These are phyloP conservation scores for Polylopha cassiicola DNA, from an alignment of 2,888 invertebrate genomes.

Conservation along the genomic window DNA sequence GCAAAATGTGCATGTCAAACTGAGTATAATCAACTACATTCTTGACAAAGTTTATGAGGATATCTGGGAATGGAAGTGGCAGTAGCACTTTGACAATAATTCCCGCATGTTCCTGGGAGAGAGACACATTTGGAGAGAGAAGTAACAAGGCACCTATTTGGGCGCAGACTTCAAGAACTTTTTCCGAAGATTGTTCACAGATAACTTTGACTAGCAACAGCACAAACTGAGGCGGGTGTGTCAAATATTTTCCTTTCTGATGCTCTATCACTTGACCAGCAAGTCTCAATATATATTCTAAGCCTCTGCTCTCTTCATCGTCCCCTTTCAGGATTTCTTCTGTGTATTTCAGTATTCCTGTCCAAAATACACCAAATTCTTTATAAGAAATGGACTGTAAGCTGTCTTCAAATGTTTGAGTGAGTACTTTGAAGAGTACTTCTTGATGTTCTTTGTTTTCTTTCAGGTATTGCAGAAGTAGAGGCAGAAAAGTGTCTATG, in stretches of 20 bases:
- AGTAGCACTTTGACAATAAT: slow-evolving; percentile 81
- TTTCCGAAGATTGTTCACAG: slow-evolving; percentile 62
- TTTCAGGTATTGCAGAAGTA: slow-evolving; percentile 80
- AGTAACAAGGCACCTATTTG: slow-evolving; percentile 79
- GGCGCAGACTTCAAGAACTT: slow-evolving; percentile 64
- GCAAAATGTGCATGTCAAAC: slow-evolving; percentile 85
- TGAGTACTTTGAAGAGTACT: slow-evolving; percentile 80
- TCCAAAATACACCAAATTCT: slow-evolving; percentile 83
- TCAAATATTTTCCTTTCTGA: slow-evolving; percentile 80
- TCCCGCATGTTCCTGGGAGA: slow-evolving; percentile 85
- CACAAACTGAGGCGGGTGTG: slow-evolving; percentile 78
- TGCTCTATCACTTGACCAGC: slow-evolving; percentile 79
- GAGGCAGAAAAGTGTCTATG: slow-evolving; percentile 82
- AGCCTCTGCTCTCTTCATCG: slow-evolving; percentile 46
- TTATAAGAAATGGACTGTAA: slow-evolving; percentile 79
- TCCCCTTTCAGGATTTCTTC: slow-evolving; percentile 56
- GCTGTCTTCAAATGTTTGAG: slow-evolving; percentile 80
- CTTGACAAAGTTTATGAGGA: slow-evolving; percentile 81
- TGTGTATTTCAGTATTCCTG: slow-evolving; percentile 51
- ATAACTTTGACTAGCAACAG: slow-evolving; percentile 74
- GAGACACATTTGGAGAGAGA: slow-evolving; percentile 77
- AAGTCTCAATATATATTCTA: slow-evolving; percentile 73
- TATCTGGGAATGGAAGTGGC: slow-evolving; percentile 70
- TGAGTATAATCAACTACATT: slow-evolving; percentile 81
- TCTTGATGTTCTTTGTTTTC: slow-evolving; percentile 70